These are phyloP conservation scores for Thamnophis elegans DNA, from an alignment of 2,797 vertebrate genomes.

Conservation along the genomic window DNA sequence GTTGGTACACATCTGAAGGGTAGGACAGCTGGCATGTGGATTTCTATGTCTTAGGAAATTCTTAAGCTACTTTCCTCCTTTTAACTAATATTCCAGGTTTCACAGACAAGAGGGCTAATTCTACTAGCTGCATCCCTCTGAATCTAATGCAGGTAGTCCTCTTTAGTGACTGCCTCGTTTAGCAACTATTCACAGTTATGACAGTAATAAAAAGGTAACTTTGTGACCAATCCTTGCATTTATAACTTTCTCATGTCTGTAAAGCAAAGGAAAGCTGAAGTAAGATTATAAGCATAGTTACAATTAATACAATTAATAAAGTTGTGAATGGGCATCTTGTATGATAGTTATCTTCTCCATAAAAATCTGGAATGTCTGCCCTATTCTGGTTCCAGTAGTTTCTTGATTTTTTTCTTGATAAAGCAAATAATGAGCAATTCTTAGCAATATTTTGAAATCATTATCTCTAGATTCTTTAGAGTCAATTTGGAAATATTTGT, in stretches of 20 bases:
- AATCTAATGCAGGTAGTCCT: constrained; percentile 15
- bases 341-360: background rate
- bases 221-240: background rate
- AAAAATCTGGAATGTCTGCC: background rate
- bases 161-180: background rate
- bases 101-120: background rate
- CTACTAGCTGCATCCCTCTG: constrained; percentile 1
- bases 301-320: constrained; percentile 6
- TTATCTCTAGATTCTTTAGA: background rate
- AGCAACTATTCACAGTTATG: background rate
- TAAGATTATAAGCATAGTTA: background rate
- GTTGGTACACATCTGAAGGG: constrained; percentile 76
- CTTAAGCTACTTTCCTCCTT: constrained; percentile 66
- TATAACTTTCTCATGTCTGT: background rate
- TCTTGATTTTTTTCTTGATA: background rate
- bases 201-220: background rate
- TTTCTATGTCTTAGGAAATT: constrained; percentile 76
- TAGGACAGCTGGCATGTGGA: constrained; percentile 78
- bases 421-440: background rate
- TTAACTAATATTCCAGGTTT: constrained; percentile 47
- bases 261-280: background rate
- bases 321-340: background rate
- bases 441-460: background rate
- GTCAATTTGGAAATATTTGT: background rate
- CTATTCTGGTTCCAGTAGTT: too few relatives aligned